phyloP scores from a whole-genome alignment of 2,797 vertebrate species.

The Vireo griseus region DNA sequence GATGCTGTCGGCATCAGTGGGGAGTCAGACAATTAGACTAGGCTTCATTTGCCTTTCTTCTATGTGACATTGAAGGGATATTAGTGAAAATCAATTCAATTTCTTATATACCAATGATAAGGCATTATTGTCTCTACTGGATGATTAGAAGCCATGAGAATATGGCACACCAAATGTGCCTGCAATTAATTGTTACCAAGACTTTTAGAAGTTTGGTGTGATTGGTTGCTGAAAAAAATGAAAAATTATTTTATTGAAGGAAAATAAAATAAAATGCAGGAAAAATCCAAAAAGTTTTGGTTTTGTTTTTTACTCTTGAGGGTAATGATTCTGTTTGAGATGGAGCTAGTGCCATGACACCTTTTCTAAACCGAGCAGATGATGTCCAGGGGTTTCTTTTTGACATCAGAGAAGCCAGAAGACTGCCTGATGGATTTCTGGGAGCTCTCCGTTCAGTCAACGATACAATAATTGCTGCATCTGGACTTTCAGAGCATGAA shows the following conservation, averaged over 20 bases:
- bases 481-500: background rate
- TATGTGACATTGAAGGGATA: background rate
- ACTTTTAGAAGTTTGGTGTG: background rate
- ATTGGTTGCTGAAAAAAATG: background rate
- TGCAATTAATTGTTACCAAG: background rate
- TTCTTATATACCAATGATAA: background rate
- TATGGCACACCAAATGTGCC: background rate
- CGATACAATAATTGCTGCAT: background rate
- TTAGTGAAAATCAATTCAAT: background rate
- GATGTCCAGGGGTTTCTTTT: background rate
- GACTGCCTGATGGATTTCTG: background rate
- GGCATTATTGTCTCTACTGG: background rate
- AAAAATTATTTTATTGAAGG: background rate
- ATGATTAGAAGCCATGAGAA: background rate
- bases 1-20: background rate
- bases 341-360: background rate
- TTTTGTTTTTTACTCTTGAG: background rate
- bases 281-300: fast-evolving
- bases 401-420: background rate
- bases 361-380: background rate
- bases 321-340: background rate
- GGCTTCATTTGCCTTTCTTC: background rate
- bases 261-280: background rate
- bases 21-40: background rate
- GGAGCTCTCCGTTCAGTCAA: background rate